Conservation (phyloP, 2,888 invertebrate genomes). For the Nemapogon koenigi region DNA sequence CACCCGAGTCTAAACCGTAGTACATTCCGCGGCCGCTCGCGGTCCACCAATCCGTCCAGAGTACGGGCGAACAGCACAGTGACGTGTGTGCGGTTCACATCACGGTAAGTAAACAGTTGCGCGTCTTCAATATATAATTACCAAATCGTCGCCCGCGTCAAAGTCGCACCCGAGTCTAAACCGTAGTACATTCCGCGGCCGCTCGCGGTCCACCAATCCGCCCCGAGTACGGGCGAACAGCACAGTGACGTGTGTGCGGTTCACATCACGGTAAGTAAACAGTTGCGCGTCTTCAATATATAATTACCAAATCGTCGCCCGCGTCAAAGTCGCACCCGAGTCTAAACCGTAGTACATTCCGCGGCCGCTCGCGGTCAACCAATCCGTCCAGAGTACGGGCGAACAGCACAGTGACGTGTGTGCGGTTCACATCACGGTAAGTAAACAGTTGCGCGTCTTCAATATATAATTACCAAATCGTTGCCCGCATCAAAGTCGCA, state of each 20-base stretch:
- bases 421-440: conserved; percentile 76
- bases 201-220: conserved; percentile 80
- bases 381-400: conserved; percentile 80
- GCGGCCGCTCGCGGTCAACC: conserved; percentile 81
- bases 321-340: conserved; percentile 76
- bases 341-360: conserved; percentile 83
- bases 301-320: conserved; percentile 68
- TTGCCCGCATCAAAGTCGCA: conserved; percentile 75
- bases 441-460: conserved; percentile 77
- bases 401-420: conserved; percentile 77
- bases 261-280: conserved; percentile 77
- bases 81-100: conserved; percentile 79
- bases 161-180: conserved; percentile 81
- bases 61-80: conserved; percentile 78
- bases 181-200: conserved; percentile 82
- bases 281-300: conserved; percentile 74
- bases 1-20: conserved; percentile 83
- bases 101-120: conserved; percentile 74
- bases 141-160: conserved; percentile 70
- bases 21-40: conserved; percentile 79
- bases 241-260: conserved; percentile 78
- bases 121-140: conserved; percentile 70
- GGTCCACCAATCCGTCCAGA: conserved; percentile 81
- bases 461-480: conserved; percentile 60
- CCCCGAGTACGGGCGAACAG: conserved; percentile 79